These are phyloP conservation scores for Psophia crepitans DNA, from an alignment of 2,113 vertebrate genomes.

Conservation along the genomic window DNA sequence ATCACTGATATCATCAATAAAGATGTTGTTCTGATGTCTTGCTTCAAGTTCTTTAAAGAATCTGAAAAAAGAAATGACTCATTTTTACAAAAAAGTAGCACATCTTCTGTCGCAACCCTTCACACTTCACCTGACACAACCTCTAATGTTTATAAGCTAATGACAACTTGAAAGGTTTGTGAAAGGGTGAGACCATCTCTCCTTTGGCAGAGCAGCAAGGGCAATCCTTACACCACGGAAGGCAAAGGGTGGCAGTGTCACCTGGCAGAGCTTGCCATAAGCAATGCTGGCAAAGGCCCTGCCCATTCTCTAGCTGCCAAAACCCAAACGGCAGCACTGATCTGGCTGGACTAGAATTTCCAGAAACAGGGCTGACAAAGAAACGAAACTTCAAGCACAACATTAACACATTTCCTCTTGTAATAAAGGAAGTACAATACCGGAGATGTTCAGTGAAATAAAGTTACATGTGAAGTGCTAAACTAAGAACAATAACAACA, in stretches of 20 bases:
- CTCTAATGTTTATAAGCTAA: accelerated
- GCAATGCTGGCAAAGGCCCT: neutral
- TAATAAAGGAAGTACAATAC: neutral
- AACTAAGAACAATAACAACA: neutral
- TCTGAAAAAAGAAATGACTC: slow-evolving; percentile 52
- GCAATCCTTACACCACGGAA: neutral
- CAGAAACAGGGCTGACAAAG: neutral
- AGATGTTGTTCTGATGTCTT: slow-evolving; percentile 85
- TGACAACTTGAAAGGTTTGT: neutral
- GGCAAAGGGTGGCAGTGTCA: neutral
- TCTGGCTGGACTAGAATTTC: slow-evolving; percentile 16
- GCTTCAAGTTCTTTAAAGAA: slow-evolving; percentile 93
- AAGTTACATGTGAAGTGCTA: neutral
- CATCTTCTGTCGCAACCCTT: accelerated
- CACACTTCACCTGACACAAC: neutral
- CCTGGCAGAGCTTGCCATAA: neutral
- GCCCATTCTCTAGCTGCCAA: neutral
- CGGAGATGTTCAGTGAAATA: neutral
- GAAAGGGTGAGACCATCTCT: neutral
- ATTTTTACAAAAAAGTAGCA: neutral
- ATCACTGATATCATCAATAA: slow-evolving; percentile 91
- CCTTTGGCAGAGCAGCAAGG: neutral
- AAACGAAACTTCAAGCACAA: neutral
- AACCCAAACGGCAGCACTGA: neutral
- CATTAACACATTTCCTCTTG: neutral